These are phyloP conservation scores for Leptatherina wallacei DNA, from an alignment of 2,797 vertebrate species.

Conservation along the genomic window DNA sequence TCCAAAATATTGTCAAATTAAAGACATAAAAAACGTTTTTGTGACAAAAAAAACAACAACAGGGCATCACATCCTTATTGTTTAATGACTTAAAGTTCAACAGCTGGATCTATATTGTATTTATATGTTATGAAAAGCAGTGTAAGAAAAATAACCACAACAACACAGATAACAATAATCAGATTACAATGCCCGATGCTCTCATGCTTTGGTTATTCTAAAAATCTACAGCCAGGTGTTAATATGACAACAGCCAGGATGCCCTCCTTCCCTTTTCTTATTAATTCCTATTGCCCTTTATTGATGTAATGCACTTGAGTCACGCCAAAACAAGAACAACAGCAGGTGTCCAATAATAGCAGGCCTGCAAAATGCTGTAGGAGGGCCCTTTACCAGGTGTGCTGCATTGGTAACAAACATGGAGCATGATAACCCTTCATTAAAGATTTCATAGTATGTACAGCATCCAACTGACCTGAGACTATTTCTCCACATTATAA, in stretches of 20 bases:
- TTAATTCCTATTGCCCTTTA: constrained; percentile 66
- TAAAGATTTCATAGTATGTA: constrained; percentile 77
- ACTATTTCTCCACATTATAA: constrained; percentile 55
- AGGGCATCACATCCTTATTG: constrained; percentile 16
- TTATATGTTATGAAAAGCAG: constrained; percentile 40
- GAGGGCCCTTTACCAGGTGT: constrained; percentile 82
- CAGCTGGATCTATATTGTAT: constrained; percentile 39
- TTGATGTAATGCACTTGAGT: constrained; percentile 78
- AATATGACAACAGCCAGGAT: constrained; percentile 62
- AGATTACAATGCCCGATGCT: constrained; percentile 50
- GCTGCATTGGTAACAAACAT: constrained; percentile 65
- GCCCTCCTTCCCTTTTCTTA: constrained; percentile 74
- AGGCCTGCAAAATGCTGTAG: constrained; percentile 59
- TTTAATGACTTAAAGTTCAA: constrained; percentile 14
- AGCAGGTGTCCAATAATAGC: constrained; percentile 79
- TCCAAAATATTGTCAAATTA: constrained; percentile 32
- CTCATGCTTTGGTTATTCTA: constrained; percentile 67
- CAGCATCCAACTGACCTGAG: constrained; percentile 64
- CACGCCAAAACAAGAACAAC: constrained; percentile 74
- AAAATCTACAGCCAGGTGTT: constrained; percentile 75
- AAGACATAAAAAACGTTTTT: constrained; percentile 22
- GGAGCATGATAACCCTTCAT: constrained; percentile 80
- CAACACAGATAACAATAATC: constrained; percentile 78
- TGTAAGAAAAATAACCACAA: constrained; percentile 12
- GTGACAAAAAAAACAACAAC: constrained; percentile 25